Conservation (phyloP, 2,888 invertebrate genomes). For the Epistrophe grossulariae region DNA sequence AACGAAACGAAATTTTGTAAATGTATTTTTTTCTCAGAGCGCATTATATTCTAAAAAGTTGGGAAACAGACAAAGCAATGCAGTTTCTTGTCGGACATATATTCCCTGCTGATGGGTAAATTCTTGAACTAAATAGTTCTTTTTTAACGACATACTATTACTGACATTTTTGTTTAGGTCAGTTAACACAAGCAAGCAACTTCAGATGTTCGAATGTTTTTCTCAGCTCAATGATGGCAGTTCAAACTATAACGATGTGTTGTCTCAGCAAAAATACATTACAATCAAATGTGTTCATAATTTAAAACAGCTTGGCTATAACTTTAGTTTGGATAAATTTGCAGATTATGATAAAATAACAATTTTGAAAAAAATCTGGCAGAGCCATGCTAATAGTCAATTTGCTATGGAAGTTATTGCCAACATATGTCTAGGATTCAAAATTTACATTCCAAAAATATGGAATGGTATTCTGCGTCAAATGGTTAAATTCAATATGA, state of each 20-base stretch:
- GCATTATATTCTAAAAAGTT: slow-evolving; percentile 82
- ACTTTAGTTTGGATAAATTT: slow-evolving; percentile 82
- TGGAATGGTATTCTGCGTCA: slow-evolving; percentile 84
- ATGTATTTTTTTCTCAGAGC: slow-evolving; percentile 78
- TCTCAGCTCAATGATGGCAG: slow-evolving; percentile 82
- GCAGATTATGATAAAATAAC: slow-evolving; percentile 82
- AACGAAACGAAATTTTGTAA: slow-evolving; percentile 1
- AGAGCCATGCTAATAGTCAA: slow-evolving; percentile 80
- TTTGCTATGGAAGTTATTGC: slow-evolving; percentile 82
- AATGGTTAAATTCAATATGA: slow-evolving; percentile 83
- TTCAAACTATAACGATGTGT: slow-evolving; percentile 79
- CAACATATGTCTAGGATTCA: slow-evolving; percentile 82
- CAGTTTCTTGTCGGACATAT: slow-evolving; percentile 81
- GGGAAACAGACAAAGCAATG: slow-evolving; percentile 81
- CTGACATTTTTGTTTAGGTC: slow-evolving; percentile 17
- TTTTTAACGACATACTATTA: not conserved
- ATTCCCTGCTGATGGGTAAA: slow-evolving; percentile 81
- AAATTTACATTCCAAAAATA: slow-evolving; percentile 82
- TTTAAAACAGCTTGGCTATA: slow-evolving; percentile 82
- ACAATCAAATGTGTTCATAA: slow-evolving; percentile 83
- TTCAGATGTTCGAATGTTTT: slow-evolving; percentile 83
- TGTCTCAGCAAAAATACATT: slow-evolving; percentile 82
- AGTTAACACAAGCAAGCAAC: slow-evolving; percentile 80
- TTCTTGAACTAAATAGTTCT: not conserved
- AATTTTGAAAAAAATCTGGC: slow-evolving; percentile 83